These are phyloP conservation scores for Sminthurinus signatus DNA, from an alignment of 1,140 invertebrate genomes.

Conservation along the genomic window DNA sequence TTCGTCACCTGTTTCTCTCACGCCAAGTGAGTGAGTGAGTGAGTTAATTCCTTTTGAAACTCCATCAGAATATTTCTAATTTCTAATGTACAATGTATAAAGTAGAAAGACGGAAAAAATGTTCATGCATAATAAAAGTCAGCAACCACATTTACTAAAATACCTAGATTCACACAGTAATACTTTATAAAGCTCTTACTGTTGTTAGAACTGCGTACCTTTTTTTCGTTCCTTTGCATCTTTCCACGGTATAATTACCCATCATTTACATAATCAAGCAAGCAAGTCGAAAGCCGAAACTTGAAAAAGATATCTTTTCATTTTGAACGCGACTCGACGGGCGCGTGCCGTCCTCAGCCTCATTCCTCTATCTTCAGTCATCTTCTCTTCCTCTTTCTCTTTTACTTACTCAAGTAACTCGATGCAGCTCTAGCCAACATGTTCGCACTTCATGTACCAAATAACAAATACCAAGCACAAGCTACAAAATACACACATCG, in stretches of 20 bases:
- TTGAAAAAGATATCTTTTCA: slow-evolving; percentile 17
- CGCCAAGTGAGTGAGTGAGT: no score
- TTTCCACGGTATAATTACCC: slow-evolving; percentile 20
- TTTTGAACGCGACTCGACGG: slow-evolving; percentile 1
- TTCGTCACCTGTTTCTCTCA: no score
- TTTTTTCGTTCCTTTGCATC: no score
- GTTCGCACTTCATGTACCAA: not conserved
- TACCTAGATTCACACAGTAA: not conserved
- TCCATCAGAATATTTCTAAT: no score
- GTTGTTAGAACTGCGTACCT: no score
- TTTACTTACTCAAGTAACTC: no score
- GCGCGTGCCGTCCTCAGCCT: slow-evolving; percentile 14
- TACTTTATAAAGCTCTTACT: not conserved
- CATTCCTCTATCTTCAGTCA: not conserved
- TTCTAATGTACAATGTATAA: no score
- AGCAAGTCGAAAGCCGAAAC: not conserved
- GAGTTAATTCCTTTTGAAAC: no score
- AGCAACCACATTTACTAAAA: not conserved
- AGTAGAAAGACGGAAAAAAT: no score
- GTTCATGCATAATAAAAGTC: not conserved
- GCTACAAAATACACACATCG: not conserved
- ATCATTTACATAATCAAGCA: slow-evolving; percentile 33
- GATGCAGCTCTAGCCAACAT: no score
- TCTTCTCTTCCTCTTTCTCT: no score
- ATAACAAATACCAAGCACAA: not conserved